Percentiles rank a stretch among this genome's conserved stretches.
These are phyloP conservation scores for Limosa lapponica DNA, from an alignment of 2,797 vertebrate genomes.

Conservation along the genomic window DNA sequence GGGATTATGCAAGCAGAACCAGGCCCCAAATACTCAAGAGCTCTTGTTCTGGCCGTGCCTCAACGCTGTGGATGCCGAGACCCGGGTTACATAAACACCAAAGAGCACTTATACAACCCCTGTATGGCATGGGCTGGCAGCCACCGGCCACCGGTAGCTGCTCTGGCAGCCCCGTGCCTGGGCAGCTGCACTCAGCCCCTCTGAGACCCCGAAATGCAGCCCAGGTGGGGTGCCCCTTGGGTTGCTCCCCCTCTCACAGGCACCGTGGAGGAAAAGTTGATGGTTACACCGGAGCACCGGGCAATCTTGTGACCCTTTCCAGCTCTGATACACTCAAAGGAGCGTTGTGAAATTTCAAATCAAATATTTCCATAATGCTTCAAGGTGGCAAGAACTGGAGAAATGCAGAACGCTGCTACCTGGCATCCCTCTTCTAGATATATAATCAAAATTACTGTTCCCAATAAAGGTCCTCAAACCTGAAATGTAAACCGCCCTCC, in stretches of 20 bases:
- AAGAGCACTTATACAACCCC: slow-evolving; percentile 71
- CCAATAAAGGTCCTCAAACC: background rate
- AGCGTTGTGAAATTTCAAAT: background rate
- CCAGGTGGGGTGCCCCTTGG: accelerated
- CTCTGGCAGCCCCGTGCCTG: accelerated
- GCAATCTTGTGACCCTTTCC: background rate
- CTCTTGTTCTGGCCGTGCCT: slow-evolving; percentile 67
- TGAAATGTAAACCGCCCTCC: background rate
- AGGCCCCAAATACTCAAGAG: slow-evolving; percentile 62
- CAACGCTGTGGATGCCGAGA: slow-evolving; percentile 32
- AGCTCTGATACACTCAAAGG: background rate
- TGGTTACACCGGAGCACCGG: background rate
- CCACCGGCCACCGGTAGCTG: background rate
- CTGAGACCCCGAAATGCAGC: background rate
- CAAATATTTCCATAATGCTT: background rate
- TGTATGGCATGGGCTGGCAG: slow-evolving; percentile 49
- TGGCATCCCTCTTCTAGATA: background rate
- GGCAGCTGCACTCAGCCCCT: background rate
- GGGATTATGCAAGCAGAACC: slow-evolving; percentile 61
- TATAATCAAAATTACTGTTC: background rate
- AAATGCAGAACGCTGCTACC: background rate
- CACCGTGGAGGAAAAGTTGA: background rate
- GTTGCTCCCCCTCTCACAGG: accelerated
- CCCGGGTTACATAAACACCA: slow-evolving; percentile 71
- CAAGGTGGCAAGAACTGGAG: background rate